Conservation (phyloP, 1,140 invertebrate genomes). For the Dendroctonus valens region DNA sequence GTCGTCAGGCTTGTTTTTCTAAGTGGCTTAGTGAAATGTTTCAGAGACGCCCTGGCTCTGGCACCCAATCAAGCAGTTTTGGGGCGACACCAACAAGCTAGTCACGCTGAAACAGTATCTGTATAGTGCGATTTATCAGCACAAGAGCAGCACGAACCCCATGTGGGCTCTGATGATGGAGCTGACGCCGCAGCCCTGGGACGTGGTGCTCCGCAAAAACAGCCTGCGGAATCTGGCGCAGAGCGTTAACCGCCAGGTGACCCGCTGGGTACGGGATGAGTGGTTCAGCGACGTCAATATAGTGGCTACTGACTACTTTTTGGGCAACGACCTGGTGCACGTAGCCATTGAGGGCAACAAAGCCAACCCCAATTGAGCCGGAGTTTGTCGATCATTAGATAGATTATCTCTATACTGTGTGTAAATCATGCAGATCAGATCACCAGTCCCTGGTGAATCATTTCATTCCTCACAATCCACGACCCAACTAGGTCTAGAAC, state of each 20-base stretch:
- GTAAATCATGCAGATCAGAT: too few species aligned
- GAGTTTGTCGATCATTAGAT: too few species aligned
- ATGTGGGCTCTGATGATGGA: constrained; percentile 80
- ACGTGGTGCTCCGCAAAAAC: constrained; percentile 62
- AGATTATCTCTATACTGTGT: too few species aligned
- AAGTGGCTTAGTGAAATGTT: constrained; percentile 32
- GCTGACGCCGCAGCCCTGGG: constrained; percentile 68
- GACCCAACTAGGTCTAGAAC: too few species aligned
- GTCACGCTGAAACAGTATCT: constrained; percentile 59
- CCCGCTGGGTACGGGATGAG: constrained; percentile 61
- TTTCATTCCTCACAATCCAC: too few species aligned
- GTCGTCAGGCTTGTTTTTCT: neutral
- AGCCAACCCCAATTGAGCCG: constrained; percentile 19
- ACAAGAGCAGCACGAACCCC: constrained; percentile 53
- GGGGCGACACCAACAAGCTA: constrained; percentile 62
- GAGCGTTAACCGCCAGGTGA: constrained; percentile 66
- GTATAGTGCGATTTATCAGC: constrained; percentile 52
- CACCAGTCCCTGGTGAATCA: neutral
- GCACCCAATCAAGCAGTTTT: constrained; percentile 67
- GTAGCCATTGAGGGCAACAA: constrained; percentile 58
- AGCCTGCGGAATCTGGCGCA: constrained; percentile 70
- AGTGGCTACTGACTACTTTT: constrained; percentile 75
- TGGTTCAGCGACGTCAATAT: constrained; percentile 71
- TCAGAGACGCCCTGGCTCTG: constrained; percentile 69
- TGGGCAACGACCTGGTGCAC: constrained; percentile 72